Percentiles rank a stretch among this genome's conserved stretches.
phyloP scores from a whole-genome alignment of 2,113 vertebrate species.

The Thalassoma bifasciatum region DNA sequence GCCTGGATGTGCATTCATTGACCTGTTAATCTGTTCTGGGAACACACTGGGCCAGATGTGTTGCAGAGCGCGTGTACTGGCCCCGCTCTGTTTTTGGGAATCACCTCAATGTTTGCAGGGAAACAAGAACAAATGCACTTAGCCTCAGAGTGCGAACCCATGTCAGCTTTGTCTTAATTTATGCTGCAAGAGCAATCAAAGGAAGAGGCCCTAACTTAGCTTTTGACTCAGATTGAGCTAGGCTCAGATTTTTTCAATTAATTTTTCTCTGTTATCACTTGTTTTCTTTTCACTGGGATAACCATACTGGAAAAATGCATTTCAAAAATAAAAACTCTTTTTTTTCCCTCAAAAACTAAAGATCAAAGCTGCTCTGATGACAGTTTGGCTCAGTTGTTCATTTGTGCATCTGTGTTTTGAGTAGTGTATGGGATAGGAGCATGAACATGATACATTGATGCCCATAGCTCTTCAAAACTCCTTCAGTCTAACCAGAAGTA shows the following conservation, averaged over 20 bases:
- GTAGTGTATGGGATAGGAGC: too few species aligned
- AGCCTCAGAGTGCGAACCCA: background rate
- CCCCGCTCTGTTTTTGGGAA: background rate
- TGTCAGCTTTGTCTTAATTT: background rate
- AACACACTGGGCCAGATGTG: background rate
- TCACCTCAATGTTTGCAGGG: background rate
- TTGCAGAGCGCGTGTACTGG: background rate
- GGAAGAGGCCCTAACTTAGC: background rate
- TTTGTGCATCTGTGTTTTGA: too few species aligned
- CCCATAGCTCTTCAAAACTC: too few species aligned
- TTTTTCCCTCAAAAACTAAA: too few species aligned
- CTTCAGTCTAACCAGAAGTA: too few species aligned
- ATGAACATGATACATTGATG: too few species aligned
- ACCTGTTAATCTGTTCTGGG: constrained; percentile 35
- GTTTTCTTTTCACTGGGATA: background rate
- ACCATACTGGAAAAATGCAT: too few species aligned
- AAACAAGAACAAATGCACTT: background rate
- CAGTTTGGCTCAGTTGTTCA: too few species aligned
- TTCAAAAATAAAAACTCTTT: too few species aligned
- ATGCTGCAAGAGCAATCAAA: background rate
- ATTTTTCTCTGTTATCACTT: background rate
- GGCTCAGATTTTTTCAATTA: background rate
- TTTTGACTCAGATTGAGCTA: background rate
- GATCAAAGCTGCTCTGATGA: too few species aligned
- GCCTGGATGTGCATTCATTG: constrained; percentile 22